A percentile compares a stretch with the other conserved stretches of the same genome.
These are phyloP conservation scores for Corvus moneduloides DNA, from an alignment of 2,113 vertebrate genomes.

Conservation along the genomic window DNA sequence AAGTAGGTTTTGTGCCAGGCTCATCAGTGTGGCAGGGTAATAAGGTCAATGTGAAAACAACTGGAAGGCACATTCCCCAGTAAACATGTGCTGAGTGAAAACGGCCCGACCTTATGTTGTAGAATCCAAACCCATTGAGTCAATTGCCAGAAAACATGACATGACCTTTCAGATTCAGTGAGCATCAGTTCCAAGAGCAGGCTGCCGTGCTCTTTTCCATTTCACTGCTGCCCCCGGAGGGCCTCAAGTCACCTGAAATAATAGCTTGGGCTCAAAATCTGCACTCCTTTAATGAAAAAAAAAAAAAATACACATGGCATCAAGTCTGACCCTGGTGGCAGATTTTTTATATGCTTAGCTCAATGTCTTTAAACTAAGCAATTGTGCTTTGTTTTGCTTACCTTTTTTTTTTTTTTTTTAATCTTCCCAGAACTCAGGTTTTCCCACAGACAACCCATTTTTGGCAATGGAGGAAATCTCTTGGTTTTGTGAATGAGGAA, in stretches of 20 bases:
- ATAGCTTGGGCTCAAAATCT: conserved; percentile 85
- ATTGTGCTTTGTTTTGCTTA: background rate
- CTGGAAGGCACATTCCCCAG: conserved; percentile 87
- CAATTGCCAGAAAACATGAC: conserved; percentile 98
- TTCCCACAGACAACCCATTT: background rate
- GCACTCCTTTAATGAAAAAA: conserved; percentile 83
- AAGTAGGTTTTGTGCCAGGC: conserved; percentile 74
- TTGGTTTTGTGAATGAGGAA: conserved; percentile 7
- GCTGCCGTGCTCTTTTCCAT: conserved; percentile 89
- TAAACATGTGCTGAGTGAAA: conserved; percentile 86
- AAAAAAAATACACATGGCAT: conserved; percentile 73
- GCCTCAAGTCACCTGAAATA: conserved; percentile 91
- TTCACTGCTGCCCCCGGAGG: conserved; percentile 84
- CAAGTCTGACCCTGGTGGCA: conserved; percentile 80
- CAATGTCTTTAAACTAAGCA: conserved; percentile 60
- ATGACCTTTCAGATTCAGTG: conserved; percentile 97
- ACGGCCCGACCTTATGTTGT: conserved; percentile 86
- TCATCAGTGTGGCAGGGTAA: conserved; percentile 86
- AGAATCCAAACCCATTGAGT: conserved; percentile 94
- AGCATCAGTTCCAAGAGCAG: conserved; percentile 85
- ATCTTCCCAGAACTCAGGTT: background rate
- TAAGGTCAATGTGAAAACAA: conserved; percentile 95
- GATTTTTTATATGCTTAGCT: conserved; percentile 63
- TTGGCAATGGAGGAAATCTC: background rate
- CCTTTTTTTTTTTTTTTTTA: background rate